phyloP scores from a whole-genome alignment of 2,888 invertebrate genomes.

The Choristoneura rosaceana region DNA sequence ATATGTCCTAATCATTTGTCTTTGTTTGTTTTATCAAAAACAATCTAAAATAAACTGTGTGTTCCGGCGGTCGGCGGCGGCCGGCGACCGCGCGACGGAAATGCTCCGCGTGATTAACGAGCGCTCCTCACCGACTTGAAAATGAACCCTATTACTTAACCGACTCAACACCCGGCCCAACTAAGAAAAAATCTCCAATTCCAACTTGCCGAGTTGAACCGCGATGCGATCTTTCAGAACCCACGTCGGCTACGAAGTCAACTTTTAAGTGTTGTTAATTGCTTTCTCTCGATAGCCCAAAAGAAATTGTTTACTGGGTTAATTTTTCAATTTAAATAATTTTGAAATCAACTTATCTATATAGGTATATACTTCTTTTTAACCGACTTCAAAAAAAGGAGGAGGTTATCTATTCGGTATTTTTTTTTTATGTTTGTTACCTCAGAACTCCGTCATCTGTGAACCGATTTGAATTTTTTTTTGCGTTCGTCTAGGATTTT shows the following conservation, averaged over 20 bases:
- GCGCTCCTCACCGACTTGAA: constrained; percentile 69
- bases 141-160: constrained; percentile 79
- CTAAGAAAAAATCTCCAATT: constrained; percentile 65
- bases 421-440: too few species aligned
- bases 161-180: constrained; percentile 68
- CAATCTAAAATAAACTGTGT: constrained; percentile 79
- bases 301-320: constrained; percentile 1
- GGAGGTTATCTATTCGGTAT: too few species aligned
- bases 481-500: too few species aligned
- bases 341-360: neutral
- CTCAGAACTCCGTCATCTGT: too few species aligned
- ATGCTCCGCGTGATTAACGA: constrained; percentile 76
- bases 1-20: constrained; percentile 73
- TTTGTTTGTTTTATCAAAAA: constrained; percentile 82
- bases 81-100: constrained; percentile 71
- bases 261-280: constrained; percentile 27
- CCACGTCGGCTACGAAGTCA: constrained; percentile 26
- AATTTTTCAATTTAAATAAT: neutral
- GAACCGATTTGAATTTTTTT: too few species aligned
- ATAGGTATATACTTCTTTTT: neutral
- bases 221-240: constrained; percentile 34
- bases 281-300: neutral
- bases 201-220: constrained; percentile 49
- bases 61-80: constrained; percentile 66
- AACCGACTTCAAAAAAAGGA: too few species aligned